Conservation (phyloP, 2,113 vertebrate species). For the Dendrocopos noguchii region DNA sequence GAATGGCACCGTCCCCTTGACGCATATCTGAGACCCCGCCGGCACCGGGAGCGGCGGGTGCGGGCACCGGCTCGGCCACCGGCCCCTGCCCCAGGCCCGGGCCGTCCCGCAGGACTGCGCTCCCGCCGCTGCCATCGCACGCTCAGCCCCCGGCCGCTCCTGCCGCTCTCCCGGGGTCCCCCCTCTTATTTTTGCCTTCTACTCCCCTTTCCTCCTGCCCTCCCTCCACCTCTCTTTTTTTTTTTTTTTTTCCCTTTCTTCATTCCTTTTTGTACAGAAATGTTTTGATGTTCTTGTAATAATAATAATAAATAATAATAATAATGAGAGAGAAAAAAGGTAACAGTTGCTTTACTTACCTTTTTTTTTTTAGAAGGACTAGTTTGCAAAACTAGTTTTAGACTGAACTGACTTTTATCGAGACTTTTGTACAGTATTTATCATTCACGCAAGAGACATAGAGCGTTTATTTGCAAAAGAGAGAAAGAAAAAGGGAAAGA, state of each 20-base stretch:
- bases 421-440: constrained; percentile 88
- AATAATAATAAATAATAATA: constrained; percentile 63
- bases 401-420: constrained; percentile 79
- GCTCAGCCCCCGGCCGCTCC: background rate
- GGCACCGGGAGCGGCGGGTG: background rate
- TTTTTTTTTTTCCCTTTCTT: background rate
- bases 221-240: constrained; percentile 43
- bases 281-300: constrained; percentile 86
- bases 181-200: background rate
- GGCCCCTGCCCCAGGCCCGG: background rate
- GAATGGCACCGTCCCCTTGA: constrained; percentile 96
- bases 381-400: constrained; percentile 71
- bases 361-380: constrained; percentile 68
- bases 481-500: background rate
- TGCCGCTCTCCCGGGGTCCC: background rate
- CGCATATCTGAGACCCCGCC: constrained; percentile 87
- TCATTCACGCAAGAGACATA: constrained; percentile 64
- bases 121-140: background rate
- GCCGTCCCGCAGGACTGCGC: background rate
- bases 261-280: constrained; percentile 86
- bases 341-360: constrained; percentile 77
- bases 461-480: constrained; percentile 66
- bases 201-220: background rate
- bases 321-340: constrained; percentile 74
- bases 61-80: background rate